These are phyloP conservation scores for Scalopus aquaticus DNA, from an alignment of 2,113 vertebrate species.

Conservation along the genomic window DNA sequence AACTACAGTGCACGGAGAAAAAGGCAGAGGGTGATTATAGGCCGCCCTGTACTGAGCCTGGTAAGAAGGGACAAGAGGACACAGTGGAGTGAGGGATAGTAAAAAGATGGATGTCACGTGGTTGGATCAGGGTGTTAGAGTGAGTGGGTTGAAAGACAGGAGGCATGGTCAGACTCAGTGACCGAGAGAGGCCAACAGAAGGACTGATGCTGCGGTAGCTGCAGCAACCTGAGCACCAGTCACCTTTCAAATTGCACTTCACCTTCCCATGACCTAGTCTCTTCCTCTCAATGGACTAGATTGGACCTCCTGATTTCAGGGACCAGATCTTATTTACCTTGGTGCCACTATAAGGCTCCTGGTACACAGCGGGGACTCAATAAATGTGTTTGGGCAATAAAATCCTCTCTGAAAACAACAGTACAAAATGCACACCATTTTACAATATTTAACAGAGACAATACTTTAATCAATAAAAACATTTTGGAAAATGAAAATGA, in stretches of 20 bases:
- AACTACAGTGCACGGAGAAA: neutral
- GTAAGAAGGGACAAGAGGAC: neutral
- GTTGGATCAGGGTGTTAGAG: neutral
- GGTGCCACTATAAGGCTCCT: neutral
- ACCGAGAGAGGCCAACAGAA: neutral
- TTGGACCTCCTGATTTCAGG: neutral
- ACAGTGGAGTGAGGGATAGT: neutral
- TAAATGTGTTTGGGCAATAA: neutral
- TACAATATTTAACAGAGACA: neutral
- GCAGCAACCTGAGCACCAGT: neutral
- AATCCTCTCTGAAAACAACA: neutral
- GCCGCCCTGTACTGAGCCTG: neutral
- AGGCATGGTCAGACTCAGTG: neutral
- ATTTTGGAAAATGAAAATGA: neutral
- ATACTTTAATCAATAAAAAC: neutral
- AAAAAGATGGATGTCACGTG: neutral
- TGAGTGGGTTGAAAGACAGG: neutral
- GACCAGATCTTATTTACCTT: neutral
- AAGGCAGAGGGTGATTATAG: neutral
- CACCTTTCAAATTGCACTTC: too few relatives aligned
- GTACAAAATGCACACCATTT: neutral
- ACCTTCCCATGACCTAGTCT: neutral
- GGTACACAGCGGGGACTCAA: neutral
- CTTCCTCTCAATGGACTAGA: neutral
- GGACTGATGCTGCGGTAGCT: neutral